These are phyloP conservation scores for Neosalanx taihuensis DNA, from an alignment of 2,797 vertebrate genomes.

Conservation along the genomic window DNA sequence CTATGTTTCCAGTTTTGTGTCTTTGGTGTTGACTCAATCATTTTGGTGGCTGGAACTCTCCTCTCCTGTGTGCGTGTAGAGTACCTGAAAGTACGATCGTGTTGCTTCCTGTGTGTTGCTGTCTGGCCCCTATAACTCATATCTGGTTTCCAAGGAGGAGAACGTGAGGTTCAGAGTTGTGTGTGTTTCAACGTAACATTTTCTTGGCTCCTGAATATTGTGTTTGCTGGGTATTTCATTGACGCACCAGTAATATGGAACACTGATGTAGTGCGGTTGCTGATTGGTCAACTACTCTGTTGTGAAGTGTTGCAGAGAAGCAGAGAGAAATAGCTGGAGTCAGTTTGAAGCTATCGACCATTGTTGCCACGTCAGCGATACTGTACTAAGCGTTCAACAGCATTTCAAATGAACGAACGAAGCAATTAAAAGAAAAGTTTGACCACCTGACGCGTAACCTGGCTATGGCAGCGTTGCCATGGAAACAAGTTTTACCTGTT, in stretches of 20 bases:
- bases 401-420: conserved; percentile 28
- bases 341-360: conserved; percentile 40
- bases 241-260: conserved; percentile 41
- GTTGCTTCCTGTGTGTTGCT: conserved; percentile 24
- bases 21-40: conserved; percentile 7
- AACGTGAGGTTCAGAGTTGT: conserved; percentile 24
- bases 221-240: background rate
- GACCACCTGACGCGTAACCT: conserved; percentile 18
- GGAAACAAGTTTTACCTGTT: conserved; percentile 27
- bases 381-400: conserved; percentile 33
- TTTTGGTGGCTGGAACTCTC: conserved; percentile 9
- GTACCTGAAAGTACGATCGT: conserved; percentile 32
- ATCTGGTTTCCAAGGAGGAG: conserved; percentile 32
- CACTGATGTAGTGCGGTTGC: conserved; percentile 39
- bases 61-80: conserved; percentile 12
- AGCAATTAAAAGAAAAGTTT: conserved; percentile 2
- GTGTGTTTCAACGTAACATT: conserved; percentile 21
- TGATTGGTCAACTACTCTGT: conserved; percentile 25
- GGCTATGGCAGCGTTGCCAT: conserved; percentile 23
- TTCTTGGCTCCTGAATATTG: conserved; percentile 32
- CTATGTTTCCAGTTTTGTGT: background rate
- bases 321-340: conserved; percentile 28
- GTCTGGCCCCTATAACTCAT: conserved; percentile 18
- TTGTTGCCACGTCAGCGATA: conserved; percentile 35
- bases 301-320: conserved; percentile 18